Percentiles rank a stretch among this genome's conserved stretches.
These are phyloP conservation scores for Callaeas wilsoni DNA, from an alignment of 2,113 vertebrate genomes.

Conservation along the genomic window DNA sequence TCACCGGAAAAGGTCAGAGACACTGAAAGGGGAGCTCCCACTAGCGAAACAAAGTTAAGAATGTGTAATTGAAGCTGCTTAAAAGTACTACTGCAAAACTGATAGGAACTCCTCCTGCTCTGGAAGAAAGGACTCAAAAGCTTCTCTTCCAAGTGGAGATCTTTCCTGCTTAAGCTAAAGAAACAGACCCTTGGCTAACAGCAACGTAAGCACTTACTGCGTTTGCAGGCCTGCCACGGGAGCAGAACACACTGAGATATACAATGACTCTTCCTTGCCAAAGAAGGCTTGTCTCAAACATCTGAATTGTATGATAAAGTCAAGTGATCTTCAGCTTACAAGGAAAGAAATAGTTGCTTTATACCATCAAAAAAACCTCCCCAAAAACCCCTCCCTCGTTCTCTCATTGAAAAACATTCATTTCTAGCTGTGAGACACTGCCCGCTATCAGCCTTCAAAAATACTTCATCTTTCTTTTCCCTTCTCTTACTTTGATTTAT, in stretches of 20 bases:
- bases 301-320: not conserved
- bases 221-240: not conserved
- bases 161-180: not conserved
- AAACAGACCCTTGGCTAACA: not conserved
- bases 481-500: not conserved
- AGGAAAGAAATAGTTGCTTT: not conserved
- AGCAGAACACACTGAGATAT: not conserved
- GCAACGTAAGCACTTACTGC: not conserved
- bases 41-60: not conserved
- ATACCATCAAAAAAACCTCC: not conserved
- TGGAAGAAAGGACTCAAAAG: not conserved
- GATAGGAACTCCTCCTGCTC: not conserved
- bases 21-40: not conserved
- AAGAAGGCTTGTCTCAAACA: not conserved
- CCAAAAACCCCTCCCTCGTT: not conserved
- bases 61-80: not conserved
- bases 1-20: not conserved
- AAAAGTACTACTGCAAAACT: not conserved
- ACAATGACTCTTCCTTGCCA: not conserved
- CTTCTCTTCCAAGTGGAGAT: conserved; percentile 4
- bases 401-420: not conserved
- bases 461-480: not conserved
- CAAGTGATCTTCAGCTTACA: conserved; percentile 7
- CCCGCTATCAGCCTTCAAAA: not conserved
- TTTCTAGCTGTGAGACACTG: not conserved